Base-by-base conservation (phyloP, 2,888 invertebrate species). In the Coenonympha arcania region DNA sequence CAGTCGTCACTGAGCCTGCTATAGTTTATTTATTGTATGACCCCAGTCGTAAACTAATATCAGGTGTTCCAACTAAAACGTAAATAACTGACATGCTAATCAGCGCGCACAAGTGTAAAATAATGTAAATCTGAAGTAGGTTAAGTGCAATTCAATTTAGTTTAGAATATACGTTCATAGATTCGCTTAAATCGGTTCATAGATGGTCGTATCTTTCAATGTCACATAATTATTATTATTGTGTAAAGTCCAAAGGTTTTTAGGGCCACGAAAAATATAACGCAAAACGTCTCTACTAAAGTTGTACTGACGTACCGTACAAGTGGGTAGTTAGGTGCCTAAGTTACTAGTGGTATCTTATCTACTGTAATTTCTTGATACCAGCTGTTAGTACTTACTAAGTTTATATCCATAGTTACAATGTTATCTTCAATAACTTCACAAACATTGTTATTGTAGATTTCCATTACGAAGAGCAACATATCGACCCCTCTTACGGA, bases 401-500 rank as follows among this genome's bases (percentile, higher is more conserved):
- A 30, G 28, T n/a, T 8, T 2, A 3, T 20, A 19, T 16, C n/a
- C 19, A 18, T 19, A 36, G 6, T 19, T 19, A 20, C 36, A 19
- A n/a, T 22, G 39, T 41, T 41, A 41, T 41, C 41, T 28, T 28
- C 6, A 30, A 41, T 13, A 11, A 41, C 30, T 41, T 41, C 11
- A 30, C 28, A 30, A 19, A 41, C 30, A 4, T 30, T 41, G 28
- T 18, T n/a, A 11, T 15, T 26, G 41, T 30, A 28, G 6, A 41
- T 41, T 41, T 41, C 41, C 41, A 41, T 41, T 28, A 8, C 26
- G 41, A 22, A 28, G 18, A 18, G 16, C 19, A 11, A 41, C 11
- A 18, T 6, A 11, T 18, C 30, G 41, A 41, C 41, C 41, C 41
- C n/a, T 6, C 18, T 41, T 41, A 30, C 41, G 41, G 41, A 41